A percentile compares a stretch with the other conserved stretches of the same genome.
Conservation (phyloP, 2,797 vertebrate species). For the Characodon lateralis region DNA sequence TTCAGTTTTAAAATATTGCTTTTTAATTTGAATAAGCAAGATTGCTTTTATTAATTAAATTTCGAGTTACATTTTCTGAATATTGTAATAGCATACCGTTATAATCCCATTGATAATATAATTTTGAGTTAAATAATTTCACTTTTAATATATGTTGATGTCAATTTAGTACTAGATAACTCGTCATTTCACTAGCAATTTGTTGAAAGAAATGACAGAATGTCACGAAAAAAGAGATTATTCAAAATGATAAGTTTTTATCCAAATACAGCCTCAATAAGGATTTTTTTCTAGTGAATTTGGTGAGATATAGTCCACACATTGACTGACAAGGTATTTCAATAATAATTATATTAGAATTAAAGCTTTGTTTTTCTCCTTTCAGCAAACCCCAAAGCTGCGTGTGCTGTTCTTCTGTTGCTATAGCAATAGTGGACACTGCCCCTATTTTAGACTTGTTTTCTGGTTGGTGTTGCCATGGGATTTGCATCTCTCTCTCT, state of each 20-base stretch:
- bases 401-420: constrained; percentile 84
- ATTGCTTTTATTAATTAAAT: background rate
- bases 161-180: background rate
- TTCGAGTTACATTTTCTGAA: background rate
- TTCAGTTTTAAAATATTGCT: constrained; percentile 13
- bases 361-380: constrained; percentile 75
- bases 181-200: background rate
- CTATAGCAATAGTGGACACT: constrained; percentile 90
- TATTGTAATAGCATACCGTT: no score
- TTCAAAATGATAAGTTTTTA: constrained; percentile 4
- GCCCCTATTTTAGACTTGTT: constrained; percentile 89
- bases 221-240: constrained; percentile 14
- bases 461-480: constrained; percentile 88
- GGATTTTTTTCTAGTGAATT: constrained; percentile 8
- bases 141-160: background rate
- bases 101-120: background rate
- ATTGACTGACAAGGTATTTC: constrained; percentile 53
- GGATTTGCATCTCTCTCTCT: constrained; percentile 83
- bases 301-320: constrained; percentile 38
- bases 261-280: constrained; percentile 11
- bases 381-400: constrained; percentile 80
- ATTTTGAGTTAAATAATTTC: background rate
- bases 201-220: constrained; percentile 21
- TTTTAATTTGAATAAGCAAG: background rate
- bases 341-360: constrained; percentile 63